Conservation (phyloP, 1,140 invertebrate genomes). For the Platorchestia sp. region DNA sequence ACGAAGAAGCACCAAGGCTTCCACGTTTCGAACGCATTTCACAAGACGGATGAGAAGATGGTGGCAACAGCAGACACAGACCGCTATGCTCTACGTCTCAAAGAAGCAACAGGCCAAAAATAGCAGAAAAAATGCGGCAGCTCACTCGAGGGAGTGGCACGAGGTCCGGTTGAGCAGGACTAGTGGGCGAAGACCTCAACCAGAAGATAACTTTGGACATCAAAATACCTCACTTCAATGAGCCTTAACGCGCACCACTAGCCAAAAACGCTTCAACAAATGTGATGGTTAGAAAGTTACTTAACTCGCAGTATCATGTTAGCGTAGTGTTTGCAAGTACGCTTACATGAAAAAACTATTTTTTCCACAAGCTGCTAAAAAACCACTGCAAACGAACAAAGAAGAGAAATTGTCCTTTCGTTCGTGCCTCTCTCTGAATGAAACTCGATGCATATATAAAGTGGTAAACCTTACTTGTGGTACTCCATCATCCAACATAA, state of each 20-base stretch:
- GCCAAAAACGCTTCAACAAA: neutral
- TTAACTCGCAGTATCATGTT: too few species aligned
- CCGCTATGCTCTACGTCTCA: constrained; percentile 18
- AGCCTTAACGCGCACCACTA: neutral
- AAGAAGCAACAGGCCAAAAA: constrained; percentile 45
- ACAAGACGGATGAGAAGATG: neutral
- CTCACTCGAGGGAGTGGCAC: constrained; percentile 39
- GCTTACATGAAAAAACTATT: neutral
- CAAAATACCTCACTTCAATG: neutral
- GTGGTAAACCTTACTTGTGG: too few species aligned
- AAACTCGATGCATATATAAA: too few species aligned
- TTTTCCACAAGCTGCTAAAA: neutral
- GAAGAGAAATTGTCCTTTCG: neutral
- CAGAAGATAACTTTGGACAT: neutral
- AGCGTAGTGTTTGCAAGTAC: too few species aligned
- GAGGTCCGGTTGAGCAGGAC: constrained; percentile 51
- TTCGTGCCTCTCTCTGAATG: neutral
- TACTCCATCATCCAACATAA: too few species aligned
- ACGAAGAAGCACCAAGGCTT: neutral
- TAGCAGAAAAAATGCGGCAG: constrained; percentile 43
- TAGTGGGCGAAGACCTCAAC: constrained; percentile 30
- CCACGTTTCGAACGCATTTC: neutral
- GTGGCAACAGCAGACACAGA: constrained; percentile 41
- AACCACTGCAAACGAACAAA: neutral
- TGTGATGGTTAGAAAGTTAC: too few species aligned